phyloP scores from a whole-genome alignment of 2,113 vertebrate species.

The Bettongia penicillata region DNA sequence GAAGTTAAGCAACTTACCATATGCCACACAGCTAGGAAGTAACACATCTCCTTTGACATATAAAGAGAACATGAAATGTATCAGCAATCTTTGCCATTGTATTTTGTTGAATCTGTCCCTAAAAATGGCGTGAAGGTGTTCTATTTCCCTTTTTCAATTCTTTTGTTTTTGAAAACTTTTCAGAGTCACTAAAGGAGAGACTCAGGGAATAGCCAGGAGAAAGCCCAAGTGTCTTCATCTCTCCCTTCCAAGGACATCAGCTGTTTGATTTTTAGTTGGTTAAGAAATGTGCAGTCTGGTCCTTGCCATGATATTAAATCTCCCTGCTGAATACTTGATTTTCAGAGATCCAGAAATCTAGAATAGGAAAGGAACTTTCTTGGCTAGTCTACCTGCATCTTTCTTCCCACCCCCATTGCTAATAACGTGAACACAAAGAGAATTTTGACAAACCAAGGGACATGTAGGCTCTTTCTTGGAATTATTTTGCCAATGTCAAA shows the following conservation, averaged over 20 bases:
- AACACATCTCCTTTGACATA: neutral
- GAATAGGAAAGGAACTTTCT: neutral
- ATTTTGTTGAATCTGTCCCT: neutral
- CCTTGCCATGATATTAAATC: neutral
- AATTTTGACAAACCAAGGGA: neutral
- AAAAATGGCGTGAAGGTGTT: neutral
- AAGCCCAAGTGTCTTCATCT: neutral
- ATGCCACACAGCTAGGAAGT: neutral
- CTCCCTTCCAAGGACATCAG: neutral
- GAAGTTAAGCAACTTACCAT: neutral
- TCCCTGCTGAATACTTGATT: neutral
- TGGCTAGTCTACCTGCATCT: no score
- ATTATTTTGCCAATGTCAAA: neutral
- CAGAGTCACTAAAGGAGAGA: neutral
- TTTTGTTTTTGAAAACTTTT: neutral
- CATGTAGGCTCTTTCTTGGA: neutral
- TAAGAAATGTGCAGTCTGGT: constrained; percentile 16
- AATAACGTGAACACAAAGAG: neutral
- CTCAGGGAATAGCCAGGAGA: neutral
- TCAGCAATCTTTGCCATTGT: neutral
- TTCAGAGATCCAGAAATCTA: neutral
- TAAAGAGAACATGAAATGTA: neutral
- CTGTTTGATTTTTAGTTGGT: neutral
- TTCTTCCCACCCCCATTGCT: neutral
- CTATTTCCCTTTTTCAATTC: neutral